These are phyloP conservation scores for Thermophis baileyi DNA, from an alignment of 2,113 vertebrate genomes.

Conservation along the genomic window DNA sequence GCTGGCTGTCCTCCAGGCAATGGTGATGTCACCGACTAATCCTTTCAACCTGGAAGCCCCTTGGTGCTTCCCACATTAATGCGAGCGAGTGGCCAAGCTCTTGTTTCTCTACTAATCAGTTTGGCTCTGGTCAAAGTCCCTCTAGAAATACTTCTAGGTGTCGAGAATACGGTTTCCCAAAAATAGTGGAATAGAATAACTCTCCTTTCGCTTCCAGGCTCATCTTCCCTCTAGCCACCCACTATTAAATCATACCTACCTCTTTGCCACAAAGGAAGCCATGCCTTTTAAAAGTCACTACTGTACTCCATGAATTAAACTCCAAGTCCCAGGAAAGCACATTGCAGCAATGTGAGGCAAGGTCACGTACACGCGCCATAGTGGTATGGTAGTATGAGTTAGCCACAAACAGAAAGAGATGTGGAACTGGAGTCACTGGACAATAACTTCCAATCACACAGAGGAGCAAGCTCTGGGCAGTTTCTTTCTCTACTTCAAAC, in stretches of 20 bases:
- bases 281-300: not conserved
- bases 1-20: too few relatives aligned
- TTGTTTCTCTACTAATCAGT: not conserved
- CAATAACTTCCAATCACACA: not conserved
- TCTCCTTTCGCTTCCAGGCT: not conserved
- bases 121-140: not conserved
- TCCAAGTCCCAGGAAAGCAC: not conserved
- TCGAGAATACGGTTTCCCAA: not conserved
- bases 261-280: not conserved
- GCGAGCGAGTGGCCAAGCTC: not conserved
- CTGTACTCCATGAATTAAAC: not conserved
- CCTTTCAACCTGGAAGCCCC: not conserved
- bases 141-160: not conserved
- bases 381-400: not conserved
- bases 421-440: not conserved
- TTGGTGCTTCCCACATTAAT: too few relatives aligned
- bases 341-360: not conserved
- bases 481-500: too few relatives aligned
- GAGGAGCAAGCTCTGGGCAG: too few relatives aligned
- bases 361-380: not conserved
- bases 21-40: too few relatives aligned
- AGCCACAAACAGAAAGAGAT: not conserved
- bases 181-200: not conserved
- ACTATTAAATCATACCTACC: not conserved
- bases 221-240: not conserved